Conservation (phyloP, 64 coral and sea anemone genomes). For the Pocillopora verrucosa region DNA sequence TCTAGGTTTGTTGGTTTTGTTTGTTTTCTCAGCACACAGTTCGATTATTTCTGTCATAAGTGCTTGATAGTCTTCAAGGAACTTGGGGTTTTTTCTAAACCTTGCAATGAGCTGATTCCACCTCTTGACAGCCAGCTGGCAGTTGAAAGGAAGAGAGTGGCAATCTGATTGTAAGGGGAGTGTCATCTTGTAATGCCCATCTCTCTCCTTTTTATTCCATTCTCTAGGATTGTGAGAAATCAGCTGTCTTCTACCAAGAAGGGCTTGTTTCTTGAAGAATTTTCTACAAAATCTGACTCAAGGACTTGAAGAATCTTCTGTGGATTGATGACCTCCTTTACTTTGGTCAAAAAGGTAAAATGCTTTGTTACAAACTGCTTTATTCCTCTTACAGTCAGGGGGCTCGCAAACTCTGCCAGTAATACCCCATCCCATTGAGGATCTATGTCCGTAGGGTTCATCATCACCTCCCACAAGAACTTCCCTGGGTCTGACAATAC, state of each 20-base stretch:
- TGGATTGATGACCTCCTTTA: conserved; percentile 49
- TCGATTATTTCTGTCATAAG: conserved; percentile 51
- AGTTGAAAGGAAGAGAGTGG: conserved; percentile 35
- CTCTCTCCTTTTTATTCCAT: conserved; percentile 44
- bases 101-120: conserved; percentile 58
- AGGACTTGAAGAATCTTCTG: conserved; percentile 38
- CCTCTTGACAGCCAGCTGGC: conserved; percentile 52
- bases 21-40: conserved; percentile 34
- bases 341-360: conserved; percentile 57
- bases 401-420: conserved; percentile 63
- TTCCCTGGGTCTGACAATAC: conserved; percentile 65
- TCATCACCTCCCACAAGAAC: conserved; percentile 64
- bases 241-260: conserved; percentile 52
- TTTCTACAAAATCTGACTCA: conserved; percentile 65
- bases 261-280: conserved; percentile 34
- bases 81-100: conserved; percentile 46
- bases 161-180: conserved; percentile 50
- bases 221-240: conserved; percentile 48
- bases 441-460: conserved; percentile 73
- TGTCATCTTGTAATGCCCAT: conserved; percentile 65
- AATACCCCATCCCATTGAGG: conserved; percentile 63
- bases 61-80: conserved; percentile 35
- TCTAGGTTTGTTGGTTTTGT: background rate
- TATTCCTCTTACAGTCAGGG: background rate
- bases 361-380: conserved; percentile 35